Conservation (phyloP, 2,888 invertebrate genomes). For the Lamellibrachia columna region DNA sequence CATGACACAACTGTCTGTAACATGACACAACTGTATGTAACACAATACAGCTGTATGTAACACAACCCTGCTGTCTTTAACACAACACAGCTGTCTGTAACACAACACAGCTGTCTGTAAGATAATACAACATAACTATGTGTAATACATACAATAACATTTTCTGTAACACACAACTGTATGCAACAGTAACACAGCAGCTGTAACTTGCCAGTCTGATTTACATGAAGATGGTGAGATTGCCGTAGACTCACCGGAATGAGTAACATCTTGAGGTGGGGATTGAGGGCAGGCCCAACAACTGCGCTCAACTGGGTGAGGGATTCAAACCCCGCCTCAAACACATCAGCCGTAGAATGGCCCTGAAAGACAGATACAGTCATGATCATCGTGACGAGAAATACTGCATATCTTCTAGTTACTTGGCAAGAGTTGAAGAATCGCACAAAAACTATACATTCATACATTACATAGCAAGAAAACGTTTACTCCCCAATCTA, state of each 20-base stretch:
- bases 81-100: not conserved
- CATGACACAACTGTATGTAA: not conserved
- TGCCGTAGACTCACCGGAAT: conserved; percentile 53
- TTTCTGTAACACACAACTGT: not conserved
- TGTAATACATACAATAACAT: not conserved
- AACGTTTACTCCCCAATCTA: no score
- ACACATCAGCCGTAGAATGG: conserved; percentile 51
- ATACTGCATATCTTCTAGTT: no score
- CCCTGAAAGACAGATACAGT: conserved; percentile 21
- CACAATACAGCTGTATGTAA: not conserved
- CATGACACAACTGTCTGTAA: not conserved
- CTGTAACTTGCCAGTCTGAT: not conserved
- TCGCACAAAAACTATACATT: no score
- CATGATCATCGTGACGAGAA: no score
- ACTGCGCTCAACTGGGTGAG: conserved; percentile 58
- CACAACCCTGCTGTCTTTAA: not conserved
- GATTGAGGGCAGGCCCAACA: conserved; percentile 58
- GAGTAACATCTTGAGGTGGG: conserved; percentile 60
- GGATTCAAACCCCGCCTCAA: conserved; percentile 57
- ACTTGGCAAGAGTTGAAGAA: no score
- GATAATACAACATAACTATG: not conserved
- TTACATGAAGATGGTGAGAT: not conserved
- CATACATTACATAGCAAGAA: no score
- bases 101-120: not conserved
- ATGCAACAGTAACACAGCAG: not conserved